Evolutionary conservation across 64 coral and sea anemone species (phyloP).

Genomic region (Anthopleura sola): DNA sequence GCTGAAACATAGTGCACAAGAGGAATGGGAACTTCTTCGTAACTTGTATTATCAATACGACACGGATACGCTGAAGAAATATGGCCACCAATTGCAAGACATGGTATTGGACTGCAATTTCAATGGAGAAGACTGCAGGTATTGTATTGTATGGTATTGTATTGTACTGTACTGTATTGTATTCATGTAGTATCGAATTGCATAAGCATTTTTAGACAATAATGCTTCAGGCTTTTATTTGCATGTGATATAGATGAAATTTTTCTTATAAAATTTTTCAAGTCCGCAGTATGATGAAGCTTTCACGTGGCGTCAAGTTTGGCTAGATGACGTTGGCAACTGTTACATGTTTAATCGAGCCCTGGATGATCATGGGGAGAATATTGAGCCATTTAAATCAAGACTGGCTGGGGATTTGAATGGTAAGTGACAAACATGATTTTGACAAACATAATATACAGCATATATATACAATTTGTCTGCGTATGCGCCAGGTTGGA

Average conservation of each 20-base stretch:
- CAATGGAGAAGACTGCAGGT: slow-evolving; percentile 25
- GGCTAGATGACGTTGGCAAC: slow-evolving; percentile 46
- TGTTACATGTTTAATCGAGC: slow-evolving; percentile 56
- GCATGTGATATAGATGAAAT: not conserved
- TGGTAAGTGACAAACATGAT: not conserved
- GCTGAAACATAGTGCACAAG: not conserved
- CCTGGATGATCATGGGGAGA: not conserved
- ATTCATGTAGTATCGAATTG: no score
- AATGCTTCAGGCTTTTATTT: not conserved
- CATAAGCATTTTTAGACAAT: no score
- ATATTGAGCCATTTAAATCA: not conserved
- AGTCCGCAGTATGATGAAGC: not conserved
- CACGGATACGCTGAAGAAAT: not conserved
- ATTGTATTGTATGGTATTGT: no score
- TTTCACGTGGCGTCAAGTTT: slow-evolving; percentile 23
- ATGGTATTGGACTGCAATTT: slow-evolving; percentile 29
- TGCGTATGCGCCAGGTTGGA: no score
- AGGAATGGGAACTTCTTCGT: not conserved
- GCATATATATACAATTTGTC: no score
- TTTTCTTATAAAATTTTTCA: no score
- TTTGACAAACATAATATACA: no score
- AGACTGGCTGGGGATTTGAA: not conserved
- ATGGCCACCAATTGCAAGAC: slow-evolving; percentile 32
- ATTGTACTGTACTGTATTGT: no score
- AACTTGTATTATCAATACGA: not conserved